Evolutionary conservation across 2,113 vertebrate genomes (phyloP).

Genomic region (Sinocyclocheilus rhinocerous): DNA sequence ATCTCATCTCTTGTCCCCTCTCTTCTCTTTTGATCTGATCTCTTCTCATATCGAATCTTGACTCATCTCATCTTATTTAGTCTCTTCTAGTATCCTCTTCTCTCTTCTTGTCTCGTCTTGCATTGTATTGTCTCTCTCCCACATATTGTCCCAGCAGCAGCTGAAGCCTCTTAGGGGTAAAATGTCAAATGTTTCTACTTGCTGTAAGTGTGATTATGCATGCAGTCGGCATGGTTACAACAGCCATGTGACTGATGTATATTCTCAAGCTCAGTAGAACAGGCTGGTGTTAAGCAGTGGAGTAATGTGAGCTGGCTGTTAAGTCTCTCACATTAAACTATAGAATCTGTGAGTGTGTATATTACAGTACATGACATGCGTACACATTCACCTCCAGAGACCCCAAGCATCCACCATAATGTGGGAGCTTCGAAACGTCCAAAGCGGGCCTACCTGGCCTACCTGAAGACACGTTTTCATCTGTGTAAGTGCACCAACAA

Average conservation of each 20-base stretch:
- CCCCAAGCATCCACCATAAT: conserved; percentile 60
- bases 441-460: conserved; percentile 71
- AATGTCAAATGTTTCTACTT: conserved; percentile 40
- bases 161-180: neutral
- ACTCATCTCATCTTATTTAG: neutral
- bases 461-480: conserved; percentile 76
- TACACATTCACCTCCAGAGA: conserved; percentile 45
- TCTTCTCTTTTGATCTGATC: neutral
- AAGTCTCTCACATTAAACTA: neutral
- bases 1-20: neutral
- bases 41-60: neutral
- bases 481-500: conserved; percentile 72
- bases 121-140: neutral
- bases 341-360: conserved; percentile 1
- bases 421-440: conserved; percentile 66
- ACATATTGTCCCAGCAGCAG: conserved; percentile 25
- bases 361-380: conserved; percentile 38
- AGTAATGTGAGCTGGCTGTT: conserved; percentile 27
- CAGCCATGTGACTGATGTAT: neutral
- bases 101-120: neutral
- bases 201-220: neutral
- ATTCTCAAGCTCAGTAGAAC: no score
- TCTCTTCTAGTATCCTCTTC: neutral
- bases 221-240: conserved; percentile 33
- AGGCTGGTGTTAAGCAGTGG: conserved; percentile 1